phyloP scores from a whole-genome alignment of 2,888 invertebrate species.

The Ernsta delagoae region DNA sequence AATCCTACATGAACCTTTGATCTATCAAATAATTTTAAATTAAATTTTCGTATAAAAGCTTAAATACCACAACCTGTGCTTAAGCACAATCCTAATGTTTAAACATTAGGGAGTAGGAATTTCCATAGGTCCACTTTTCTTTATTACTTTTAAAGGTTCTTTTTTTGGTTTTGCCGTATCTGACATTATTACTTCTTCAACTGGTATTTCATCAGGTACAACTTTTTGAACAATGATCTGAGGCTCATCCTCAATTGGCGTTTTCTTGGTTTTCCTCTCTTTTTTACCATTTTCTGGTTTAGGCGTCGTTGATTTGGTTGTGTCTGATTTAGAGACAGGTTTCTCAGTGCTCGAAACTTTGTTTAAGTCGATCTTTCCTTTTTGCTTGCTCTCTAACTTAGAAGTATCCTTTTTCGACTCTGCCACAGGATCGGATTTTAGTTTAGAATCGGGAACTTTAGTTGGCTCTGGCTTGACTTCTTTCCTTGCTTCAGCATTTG shows the following conservation, averaged over 20 bases:
- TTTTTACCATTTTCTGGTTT: constrained; percentile 16
- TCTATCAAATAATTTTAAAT: constrained; percentile 42
- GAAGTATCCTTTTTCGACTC: constrained; percentile 36
- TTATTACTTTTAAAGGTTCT: constrained; percentile 85
- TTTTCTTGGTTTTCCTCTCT: constrained; percentile 18
- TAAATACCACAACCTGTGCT: constrained; percentile 44
- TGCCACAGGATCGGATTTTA: constrained; percentile 38
- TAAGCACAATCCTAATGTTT: too few relatives aligned
- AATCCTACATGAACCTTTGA: constrained; percentile 5
- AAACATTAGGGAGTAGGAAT: constrained; percentile 68
- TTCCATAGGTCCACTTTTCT: constrained; percentile 81
- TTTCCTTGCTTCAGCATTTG: constrained; percentile 43
- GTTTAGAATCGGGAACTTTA: constrained; percentile 41
- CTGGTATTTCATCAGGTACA: constrained; percentile 69
- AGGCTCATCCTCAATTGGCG: constrained; percentile 21
- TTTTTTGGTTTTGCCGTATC: constrained; percentile 82
- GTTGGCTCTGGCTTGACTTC: constrained; percentile 42
- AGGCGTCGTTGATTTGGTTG: constrained; percentile 30
- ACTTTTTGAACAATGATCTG: constrained; percentile 43
- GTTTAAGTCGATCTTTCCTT: neutral
- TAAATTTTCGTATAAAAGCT: constrained; percentile 44
- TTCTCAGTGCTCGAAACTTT: constrained; percentile 38
- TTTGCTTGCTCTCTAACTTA: neutral
- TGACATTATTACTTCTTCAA: constrained; percentile 81
- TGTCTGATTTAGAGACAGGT: constrained; percentile 26